Conservation (phyloP, 2,888 invertebrate genomes). For the Clistopyga incitator region DNA sequence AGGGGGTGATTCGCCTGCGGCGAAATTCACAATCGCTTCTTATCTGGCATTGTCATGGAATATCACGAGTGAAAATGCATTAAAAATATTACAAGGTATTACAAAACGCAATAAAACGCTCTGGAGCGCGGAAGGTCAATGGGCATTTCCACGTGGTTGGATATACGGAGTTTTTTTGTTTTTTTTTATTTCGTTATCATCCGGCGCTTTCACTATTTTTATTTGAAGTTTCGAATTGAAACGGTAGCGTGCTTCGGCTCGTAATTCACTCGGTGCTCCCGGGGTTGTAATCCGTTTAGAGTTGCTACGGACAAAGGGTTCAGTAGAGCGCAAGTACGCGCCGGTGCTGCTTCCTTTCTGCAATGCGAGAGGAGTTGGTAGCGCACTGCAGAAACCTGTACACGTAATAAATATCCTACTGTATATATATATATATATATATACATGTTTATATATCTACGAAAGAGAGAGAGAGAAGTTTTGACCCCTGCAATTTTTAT, state of each 20-base stretch:
- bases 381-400: slow-evolving; percentile 4
- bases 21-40: no score
- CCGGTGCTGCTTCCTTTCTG: slow-evolving; percentile 39
- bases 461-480: not conserved
- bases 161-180: slow-evolving; percentile 12
- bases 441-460: not conserved
- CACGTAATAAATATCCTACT: not conserved
- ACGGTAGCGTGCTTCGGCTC: slow-evolving; percentile 7
- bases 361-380: slow-evolving; percentile 21
- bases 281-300: slow-evolving; percentile 52
- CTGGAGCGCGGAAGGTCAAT: slow-evolving; percentile 2
- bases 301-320: slow-evolving; percentile 48
- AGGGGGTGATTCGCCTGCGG: no score
- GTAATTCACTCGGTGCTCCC: slow-evolving; percentile 53
- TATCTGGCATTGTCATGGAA: not conserved
- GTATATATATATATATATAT: not conserved
- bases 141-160: not conserved
- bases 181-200: slow-evolving; percentile 20
- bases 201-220: slow-evolving; percentile 25
- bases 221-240: slow-evolving; percentile 34
- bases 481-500: slow-evolving; percentile 39
- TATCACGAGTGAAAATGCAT: not conserved
- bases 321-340: slow-evolving; percentile 44
- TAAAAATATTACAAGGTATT: not conserved
- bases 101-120: not conserved